Percentiles rank a stretch among this genome's conserved stretches.
These are phyloP conservation scores for Babylonia areolata DNA, from an alignment of 1,140 invertebrate species.

Conservation along the genomic window DNA sequence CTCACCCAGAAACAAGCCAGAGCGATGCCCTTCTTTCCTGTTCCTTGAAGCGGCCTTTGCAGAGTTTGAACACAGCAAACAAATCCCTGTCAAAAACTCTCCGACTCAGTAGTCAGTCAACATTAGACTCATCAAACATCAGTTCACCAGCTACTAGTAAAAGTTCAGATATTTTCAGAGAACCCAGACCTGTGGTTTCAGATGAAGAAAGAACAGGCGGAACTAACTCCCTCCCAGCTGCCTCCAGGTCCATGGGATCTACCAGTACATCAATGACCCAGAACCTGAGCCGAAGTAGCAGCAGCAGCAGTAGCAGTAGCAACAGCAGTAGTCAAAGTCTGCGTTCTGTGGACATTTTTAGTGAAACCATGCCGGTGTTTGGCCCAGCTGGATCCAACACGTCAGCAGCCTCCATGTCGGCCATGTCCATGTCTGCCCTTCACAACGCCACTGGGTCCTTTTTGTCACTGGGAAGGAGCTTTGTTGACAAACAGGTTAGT, in stretches of 20 bases:
- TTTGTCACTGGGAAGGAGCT: slow-evolving; percentile 8
- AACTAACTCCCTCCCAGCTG: not conserved
- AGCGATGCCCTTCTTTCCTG: not conserved
- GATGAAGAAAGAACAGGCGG: not conserved
- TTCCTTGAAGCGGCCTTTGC: not conserved
- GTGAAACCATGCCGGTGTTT: slow-evolving; percentile 21
- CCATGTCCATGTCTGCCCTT: not conserved
- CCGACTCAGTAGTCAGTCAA: not conserved
- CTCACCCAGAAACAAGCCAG: not conserved
- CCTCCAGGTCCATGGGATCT: not conserved
- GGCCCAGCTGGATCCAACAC: not conserved
- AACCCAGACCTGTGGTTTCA: not conserved
- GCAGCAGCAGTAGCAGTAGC: not conserved
- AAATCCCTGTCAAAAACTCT: not conserved
- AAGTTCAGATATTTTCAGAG: not conserved
- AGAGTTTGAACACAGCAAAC: not conserved
- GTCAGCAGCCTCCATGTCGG: not conserved
- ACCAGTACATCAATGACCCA: not conserved
- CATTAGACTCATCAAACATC: not conserved
- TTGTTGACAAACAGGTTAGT: slow-evolving; percentile 10
- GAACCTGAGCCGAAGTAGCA: not conserved
- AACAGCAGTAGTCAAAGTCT: not conserved
- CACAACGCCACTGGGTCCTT: not conserved
- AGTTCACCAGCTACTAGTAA: not conserved
- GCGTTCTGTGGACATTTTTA: not conserved